These are phyloP conservation scores for Aleiodes leptofemur DNA, from an alignment of 2,888 invertebrate species.

Conservation along the genomic window DNA sequence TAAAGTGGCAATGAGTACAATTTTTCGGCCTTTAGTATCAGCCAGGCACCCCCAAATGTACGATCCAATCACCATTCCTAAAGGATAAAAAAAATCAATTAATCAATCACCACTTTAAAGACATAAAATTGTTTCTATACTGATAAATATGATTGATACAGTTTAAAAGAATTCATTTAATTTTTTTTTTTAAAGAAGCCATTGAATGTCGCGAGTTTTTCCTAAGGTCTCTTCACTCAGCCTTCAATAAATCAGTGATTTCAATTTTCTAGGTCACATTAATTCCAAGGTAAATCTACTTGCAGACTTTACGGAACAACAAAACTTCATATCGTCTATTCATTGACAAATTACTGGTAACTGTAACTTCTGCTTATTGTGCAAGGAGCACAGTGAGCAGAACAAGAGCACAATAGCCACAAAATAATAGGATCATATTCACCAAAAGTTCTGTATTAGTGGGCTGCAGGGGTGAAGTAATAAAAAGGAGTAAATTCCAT, in stretches of 20 bases:
- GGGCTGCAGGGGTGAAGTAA: not conserved
- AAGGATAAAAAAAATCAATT: constrained; percentile 34
- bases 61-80: constrained; percentile 89
- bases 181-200: constrained; percentile 26
- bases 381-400: no score
- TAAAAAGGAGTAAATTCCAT: not conserved
- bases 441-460: not conserved
- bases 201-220: not conserved
- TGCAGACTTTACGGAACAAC: not conserved
- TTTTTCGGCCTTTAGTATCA: constrained; percentile 87
- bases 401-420: not conserved
- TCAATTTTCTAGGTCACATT: constrained; percentile 20
- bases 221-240: constrained; percentile 18
- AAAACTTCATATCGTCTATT: not conserved
- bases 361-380: no score
- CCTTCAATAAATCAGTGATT: constrained; percentile 19
- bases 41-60: constrained; percentile 90
- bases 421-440: not conserved
- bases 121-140: not conserved
- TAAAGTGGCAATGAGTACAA: constrained; percentile 84
- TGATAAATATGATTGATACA: not conserved
- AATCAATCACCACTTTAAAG: not conserved
- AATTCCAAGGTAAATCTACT: constrained; percentile 21
- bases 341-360: not conserved
- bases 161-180: not conserved